phyloP scores from a whole-genome alignment of 2,113 vertebrate genomes.

The Mobula hypostoma region DNA sequence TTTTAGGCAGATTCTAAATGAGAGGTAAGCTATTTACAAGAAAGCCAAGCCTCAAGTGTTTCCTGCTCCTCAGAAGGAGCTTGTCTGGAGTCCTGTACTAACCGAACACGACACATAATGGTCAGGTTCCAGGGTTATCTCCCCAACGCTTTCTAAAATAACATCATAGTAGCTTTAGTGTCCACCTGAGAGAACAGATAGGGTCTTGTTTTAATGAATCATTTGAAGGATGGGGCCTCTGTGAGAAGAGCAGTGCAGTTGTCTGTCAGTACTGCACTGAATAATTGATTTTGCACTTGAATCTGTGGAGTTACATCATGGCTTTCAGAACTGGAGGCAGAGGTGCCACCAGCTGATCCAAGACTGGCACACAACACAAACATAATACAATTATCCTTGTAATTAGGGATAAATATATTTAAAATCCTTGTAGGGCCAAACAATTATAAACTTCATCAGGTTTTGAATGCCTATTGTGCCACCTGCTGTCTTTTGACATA shows the following conservation, averaged over 20 bases:
- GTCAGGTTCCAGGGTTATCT: too few relatives aligned
- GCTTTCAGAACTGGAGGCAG: not conserved
- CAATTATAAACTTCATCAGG: not conserved
- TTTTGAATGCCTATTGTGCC: not conserved
- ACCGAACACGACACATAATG: too few relatives aligned
- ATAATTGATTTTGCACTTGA: not conserved
- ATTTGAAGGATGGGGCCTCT: too few relatives aligned
- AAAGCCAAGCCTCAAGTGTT: too few relatives aligned
- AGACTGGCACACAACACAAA: not conserved
- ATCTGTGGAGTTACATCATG: not conserved
- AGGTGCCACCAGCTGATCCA: not conserved
- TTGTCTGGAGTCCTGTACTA: too few relatives aligned
- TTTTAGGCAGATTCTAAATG: too few relatives aligned
- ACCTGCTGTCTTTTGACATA: not conserved
- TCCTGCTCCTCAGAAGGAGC: too few relatives aligned
- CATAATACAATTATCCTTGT: not conserved
- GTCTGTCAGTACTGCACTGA: not conserved
- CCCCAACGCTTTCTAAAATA: not conserved
- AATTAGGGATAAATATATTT: not conserved
- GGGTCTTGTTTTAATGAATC: not conserved
- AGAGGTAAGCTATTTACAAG: too few relatives aligned
- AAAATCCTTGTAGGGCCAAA: not conserved
- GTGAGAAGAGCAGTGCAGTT: not conserved
- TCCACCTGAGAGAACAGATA: not conserved
- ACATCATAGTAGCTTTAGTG: not conserved